Evolutionary conservation across 2,888 invertebrate genomes (phyloP).

Genomic region (Acrobasis suavella): DNA sequence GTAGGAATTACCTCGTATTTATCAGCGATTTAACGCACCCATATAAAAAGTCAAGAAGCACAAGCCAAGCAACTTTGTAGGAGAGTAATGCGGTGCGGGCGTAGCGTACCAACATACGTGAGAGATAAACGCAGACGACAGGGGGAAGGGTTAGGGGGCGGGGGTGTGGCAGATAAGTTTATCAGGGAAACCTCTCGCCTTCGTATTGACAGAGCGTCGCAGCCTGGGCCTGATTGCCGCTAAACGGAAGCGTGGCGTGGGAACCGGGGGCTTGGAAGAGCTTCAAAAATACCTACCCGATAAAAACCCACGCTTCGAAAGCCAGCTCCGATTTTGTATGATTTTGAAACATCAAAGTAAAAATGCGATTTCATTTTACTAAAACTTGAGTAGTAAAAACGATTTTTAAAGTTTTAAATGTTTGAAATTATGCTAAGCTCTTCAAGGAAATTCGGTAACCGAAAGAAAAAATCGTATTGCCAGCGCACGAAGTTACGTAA

Average conservation of each 20-base stretch:
- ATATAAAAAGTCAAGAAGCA: slow-evolving; percentile 53
- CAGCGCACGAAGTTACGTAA: slow-evolving; percentile 50
- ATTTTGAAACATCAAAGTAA: slow-evolving; percentile 1
- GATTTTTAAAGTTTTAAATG: background rate
- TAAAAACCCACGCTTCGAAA: slow-evolving; percentile 48
- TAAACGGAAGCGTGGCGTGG: slow-evolving; percentile 72
- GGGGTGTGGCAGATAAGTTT: slow-evolving; percentile 73
- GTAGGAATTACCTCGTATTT: slow-evolving; percentile 28
- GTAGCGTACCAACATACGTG: slow-evolving; percentile 65
- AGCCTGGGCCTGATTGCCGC: slow-evolving; percentile 76
- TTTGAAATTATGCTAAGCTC: slow-evolving; percentile 7
- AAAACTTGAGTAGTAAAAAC: background rate
- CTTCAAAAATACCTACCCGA: slow-evolving; percentile 55
- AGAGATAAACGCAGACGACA: slow-evolving; percentile 71
- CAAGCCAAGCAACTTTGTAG: slow-evolving; percentile 50
- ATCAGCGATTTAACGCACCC: slow-evolving; percentile 41
- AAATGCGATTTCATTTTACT: background rate
- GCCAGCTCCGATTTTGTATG: slow-evolving; percentile 26
- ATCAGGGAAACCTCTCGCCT: slow-evolving; percentile 80
- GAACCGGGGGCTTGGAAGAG: slow-evolving; percentile 65
- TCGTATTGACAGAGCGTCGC: slow-evolving; percentile 80
- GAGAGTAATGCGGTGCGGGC: slow-evolving; percentile 59
- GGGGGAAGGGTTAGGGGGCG: slow-evolving; percentile 46
- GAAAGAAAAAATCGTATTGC: slow-evolving; percentile 43
- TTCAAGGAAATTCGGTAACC: slow-evolving; percentile 44